Base-by-base conservation (phyloP, 1,140 invertebrate genomes). In the Triops longicaudatus region DNA sequence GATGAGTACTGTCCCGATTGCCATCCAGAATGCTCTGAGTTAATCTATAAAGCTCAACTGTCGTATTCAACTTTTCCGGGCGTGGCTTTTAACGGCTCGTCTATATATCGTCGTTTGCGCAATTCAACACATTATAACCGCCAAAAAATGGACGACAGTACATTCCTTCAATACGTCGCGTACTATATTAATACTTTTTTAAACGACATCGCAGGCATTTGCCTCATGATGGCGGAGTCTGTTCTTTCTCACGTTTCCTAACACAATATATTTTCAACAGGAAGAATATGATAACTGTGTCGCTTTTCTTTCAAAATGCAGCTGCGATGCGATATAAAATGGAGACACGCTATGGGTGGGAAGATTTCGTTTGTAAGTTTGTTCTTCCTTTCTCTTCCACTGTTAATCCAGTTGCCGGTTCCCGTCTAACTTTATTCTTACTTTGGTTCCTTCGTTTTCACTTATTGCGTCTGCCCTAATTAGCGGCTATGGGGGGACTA, bases 401-500 rank as follows among this genome's bases (percentile, higher is more conserved):
- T 37, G 31, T 37, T 37, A 37, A 37, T 37, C 31, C 31, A 2
- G 31, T 7, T 37, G 31, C 31, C 31, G 31, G 31, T 37, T 37
- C 7, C 31, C 31, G 31, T 37, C n/a, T n/a, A n/a, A 37, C 31
- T 2, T 37, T 37, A 7, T 37, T 37, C 31, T 37, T 37, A 37
- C 31, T 37, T 4, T 7, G 31, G 2, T 37, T 37, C 2, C 31
- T 4, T 7, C 31, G 2, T 37, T 37, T 37, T 37, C 31, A 37
- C 7, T 37, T 37, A 2, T 63, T 63, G 9, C 44, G 14, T 12
- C 14, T 11, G n/a, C 12, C n/a, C n/a, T n/a, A 63, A 63, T 27
- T 22, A 77, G 76, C 76, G 3, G 76, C 76, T 37, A 77, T 43
- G 26, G 76, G 72, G 17, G 76, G 76, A 42, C 72, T 77, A 43